Evolutionary conservation across 2,888 invertebrate genomes (phyloP).

Genomic region (Tillus elongatus): DNA sequence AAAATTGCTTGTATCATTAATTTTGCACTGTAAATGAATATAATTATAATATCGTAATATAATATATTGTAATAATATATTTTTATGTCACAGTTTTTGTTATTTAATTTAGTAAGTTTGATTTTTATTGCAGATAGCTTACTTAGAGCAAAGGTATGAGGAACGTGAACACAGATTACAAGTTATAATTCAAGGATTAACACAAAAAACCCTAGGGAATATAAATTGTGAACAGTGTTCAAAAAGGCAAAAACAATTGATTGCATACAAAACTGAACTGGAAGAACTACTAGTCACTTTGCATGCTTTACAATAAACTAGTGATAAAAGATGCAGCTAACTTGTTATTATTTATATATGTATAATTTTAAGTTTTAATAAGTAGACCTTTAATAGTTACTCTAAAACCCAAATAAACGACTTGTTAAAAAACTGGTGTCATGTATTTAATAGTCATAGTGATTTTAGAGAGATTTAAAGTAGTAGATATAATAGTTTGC

Average conservation of each 20-base stretch:
- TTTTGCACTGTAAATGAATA: too few species aligned
- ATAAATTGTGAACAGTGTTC: slow-evolving; percentile 39
- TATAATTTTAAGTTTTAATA: background rate
- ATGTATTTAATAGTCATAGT: too few species aligned
- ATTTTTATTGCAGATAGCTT: slow-evolving; percentile 33
- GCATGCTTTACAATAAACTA: slow-evolving; percentile 31
- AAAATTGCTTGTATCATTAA: too few species aligned
- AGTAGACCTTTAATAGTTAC: too few species aligned
- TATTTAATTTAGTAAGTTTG: too few species aligned
- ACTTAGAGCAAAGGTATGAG: slow-evolving; percentile 42
- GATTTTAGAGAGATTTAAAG: too few species aligned
- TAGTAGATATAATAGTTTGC: too few species aligned
- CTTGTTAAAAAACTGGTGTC: too few species aligned
- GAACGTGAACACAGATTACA: slow-evolving; percentile 43
- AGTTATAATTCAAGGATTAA: slow-evolving; percentile 42
- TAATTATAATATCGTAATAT: too few species aligned
- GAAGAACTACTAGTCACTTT: slow-evolving; percentile 41
- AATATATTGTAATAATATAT: too few species aligned
- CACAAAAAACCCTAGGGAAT: slow-evolving; percentile 37
- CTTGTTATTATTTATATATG: background rate
- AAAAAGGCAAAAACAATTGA: slow-evolving; percentile 38
- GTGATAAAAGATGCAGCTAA: background rate
- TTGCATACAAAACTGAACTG: slow-evolving; percentile 40
- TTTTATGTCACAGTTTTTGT: too few species aligned
- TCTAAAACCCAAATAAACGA: too few species aligned